phyloP scores from a whole-genome alignment of 2,113 vertebrate genomes.

The Saccopteryx leptura region DNA sequence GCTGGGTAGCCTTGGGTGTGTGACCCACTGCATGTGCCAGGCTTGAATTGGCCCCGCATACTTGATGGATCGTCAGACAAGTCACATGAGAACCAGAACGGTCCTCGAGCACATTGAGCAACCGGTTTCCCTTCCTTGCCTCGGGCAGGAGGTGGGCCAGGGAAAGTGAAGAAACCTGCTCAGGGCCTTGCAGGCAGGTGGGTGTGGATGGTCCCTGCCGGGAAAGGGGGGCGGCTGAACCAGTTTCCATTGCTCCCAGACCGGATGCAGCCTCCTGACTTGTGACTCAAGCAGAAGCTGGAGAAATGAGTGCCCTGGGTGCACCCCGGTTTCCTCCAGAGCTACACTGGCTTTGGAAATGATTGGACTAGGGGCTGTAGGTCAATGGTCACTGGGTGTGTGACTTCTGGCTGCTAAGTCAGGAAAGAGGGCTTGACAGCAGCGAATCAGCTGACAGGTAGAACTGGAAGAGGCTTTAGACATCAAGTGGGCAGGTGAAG shows the following conservation, averaged over 20 bases:
- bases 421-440: not conserved
- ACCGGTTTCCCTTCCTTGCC: constrained; percentile 57
- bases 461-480: not conserved
- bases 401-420: constrained; percentile 59
- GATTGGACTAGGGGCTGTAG: not conserved
- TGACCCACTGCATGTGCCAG: not conserved
- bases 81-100: constrained; percentile 49
- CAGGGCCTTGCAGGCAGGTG: not conserved
- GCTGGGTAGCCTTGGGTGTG: not conserved
- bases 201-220: constrained; percentile 35
- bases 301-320: not conserved
- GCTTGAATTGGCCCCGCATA: not conserved
- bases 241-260: constrained; percentile 65
- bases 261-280: constrained; percentile 55
- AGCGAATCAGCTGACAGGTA: not conserved
- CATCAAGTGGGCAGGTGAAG: not conserved
- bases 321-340: constrained; percentile 49
- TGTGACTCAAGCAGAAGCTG: not conserved
- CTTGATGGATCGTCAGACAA: not conserved
- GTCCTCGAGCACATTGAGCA: constrained; percentile 56
- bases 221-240: constrained; percentile 21
- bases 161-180: constrained; percentile 78
- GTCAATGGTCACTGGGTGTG: constrained; percentile 27
- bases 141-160: constrained; percentile 47
- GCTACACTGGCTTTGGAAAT: not conserved